Percentiles rank a stretch among this genome's conserved stretches.
Evolutionary conservation across 2,113 vertebrate genomes (phyloP).

Genomic region (Hiodon tergisus): DNA sequence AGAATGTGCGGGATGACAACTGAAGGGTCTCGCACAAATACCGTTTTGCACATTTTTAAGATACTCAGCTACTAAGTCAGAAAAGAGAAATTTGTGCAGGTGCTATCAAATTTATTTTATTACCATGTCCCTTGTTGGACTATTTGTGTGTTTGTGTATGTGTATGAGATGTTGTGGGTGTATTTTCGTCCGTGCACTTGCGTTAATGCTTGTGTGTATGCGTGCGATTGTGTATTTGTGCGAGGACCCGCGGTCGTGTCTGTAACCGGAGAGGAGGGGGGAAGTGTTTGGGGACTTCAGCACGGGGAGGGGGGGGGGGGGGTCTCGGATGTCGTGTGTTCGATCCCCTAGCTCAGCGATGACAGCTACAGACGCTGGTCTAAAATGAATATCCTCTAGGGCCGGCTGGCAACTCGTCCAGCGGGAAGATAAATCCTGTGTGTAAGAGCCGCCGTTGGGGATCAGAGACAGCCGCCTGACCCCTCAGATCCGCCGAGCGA

Average conservation of each 20-base stretch:
- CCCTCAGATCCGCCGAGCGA: conserved; percentile 62
- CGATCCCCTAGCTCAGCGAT: conserved; percentile 63
- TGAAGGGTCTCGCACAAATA: no score
- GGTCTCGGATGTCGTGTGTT: conserved; percentile 53
- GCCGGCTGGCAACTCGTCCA: conserved; percentile 64
- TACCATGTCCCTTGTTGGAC: no score
- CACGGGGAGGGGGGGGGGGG: conserved; percentile 31
- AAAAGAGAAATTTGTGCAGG: no score
- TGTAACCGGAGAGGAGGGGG: background rate
- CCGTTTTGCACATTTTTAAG: no score
- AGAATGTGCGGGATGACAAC: no score
- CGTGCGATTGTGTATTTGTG: background rate
- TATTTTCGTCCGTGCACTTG: no score
- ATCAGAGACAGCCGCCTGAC: conserved; percentile 70
- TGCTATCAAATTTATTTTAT: no score
- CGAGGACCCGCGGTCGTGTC: conserved; percentile 25
- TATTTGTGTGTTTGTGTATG: no score
- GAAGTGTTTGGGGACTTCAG: background rate
- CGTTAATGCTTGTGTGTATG: background rate
- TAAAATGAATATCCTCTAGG: conserved; percentile 67
- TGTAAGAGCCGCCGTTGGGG: conserved; percentile 64
- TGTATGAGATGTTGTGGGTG: no score
- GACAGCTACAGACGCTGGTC: conserved; percentile 68
- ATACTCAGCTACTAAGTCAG: no score
- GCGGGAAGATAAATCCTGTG: conserved; percentile 69